Base-by-base conservation (phyloP, 1,140 invertebrate species). In the Camponotus vicinus region DNA sequence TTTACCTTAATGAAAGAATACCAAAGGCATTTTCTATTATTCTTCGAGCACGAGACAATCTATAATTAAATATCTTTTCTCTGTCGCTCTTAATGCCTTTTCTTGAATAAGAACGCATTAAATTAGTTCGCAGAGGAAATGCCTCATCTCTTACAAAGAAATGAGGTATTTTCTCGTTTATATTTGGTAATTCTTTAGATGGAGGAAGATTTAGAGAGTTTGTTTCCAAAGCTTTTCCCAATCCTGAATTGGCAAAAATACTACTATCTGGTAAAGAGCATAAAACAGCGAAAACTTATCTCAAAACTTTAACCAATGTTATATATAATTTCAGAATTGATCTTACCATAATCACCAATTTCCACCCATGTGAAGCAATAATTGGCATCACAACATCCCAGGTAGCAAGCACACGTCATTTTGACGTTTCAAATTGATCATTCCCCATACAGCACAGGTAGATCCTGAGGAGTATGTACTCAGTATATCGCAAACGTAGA, bases 11-110 rank as follows among this genome's bases (percentile, higher is more conserved):
- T 13, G 61, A 34, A 63, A 63, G 61, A 63, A 63, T 63, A 2
- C 61, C 61, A 63, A 63, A 63, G n/a, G 27, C 5, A 63, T 63
- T 63, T 63, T 63, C 27, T 3, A 63, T 63, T 32, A 63, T 61
- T 7, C 27, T 61, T 61, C 59, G 21, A 34, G 59, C 59, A 32
- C 63, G 34, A 15, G 63, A 66, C 15, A 66, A 66, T 66, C 63
- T 34, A n/a, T 63, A 63, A 7, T 63, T 63, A 63, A 63, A 63
- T 34, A 63, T 63, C 34, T 27, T 63, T 4, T 63, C 59, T 63
- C 0, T 63, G 3, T 63, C 59, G 6, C 59, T 63, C 15, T 63
- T 15, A 1, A 34, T 63, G 11, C 59, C 13, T 63, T 63, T 63
- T 7, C 15, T 34, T 63, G 59, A 63, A 63, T 63, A 63, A 63